These are phyloP conservation scores for Protosalanx chinensis DNA, from an alignment of 2,797 vertebrate genomes.

Conservation along the genomic window DNA sequence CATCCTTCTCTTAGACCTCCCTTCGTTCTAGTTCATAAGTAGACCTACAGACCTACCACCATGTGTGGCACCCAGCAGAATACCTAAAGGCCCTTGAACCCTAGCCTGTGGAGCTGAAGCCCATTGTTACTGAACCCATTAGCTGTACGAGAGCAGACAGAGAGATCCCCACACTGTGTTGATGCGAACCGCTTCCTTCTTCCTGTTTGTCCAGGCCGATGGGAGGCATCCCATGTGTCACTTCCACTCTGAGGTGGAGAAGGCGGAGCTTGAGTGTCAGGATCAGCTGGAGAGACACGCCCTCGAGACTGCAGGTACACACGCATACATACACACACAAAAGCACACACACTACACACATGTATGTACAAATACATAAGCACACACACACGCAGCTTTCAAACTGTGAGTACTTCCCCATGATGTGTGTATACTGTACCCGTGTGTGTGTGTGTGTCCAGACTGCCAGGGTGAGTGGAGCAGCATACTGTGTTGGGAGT, in stretches of 20 bases:
- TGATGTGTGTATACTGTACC: background rate
- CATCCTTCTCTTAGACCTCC: too few relatives aligned
- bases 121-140: too few relatives aligned
- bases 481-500: constrained; percentile 66
- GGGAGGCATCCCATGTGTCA: constrained; percentile 59
- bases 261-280: constrained; percentile 48
- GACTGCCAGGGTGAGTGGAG: constrained; percentile 70
- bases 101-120: too few relatives aligned
- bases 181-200: background rate
- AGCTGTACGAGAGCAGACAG: too few relatives aligned
- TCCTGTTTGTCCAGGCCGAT: constrained; percentile 41
- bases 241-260: constrained; percentile 63
- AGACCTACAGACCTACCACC: too few relatives aligned
- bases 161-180: too few relatives aligned
- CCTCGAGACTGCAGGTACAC: constrained; percentile 7
- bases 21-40: too few relatives aligned
- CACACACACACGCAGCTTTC: background rate
- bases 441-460: constrained; percentile 36
- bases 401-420: background rate
- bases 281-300: constrained; percentile 34
- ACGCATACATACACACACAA: constrained; percentile 7
- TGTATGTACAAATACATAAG: background rate
- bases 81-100: too few relatives aligned
- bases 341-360: background rate
- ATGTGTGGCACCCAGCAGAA: too few relatives aligned